phyloP scores from a whole-genome alignment of 2,797 vertebrate species.

The Molossus alvarezi region DNA sequence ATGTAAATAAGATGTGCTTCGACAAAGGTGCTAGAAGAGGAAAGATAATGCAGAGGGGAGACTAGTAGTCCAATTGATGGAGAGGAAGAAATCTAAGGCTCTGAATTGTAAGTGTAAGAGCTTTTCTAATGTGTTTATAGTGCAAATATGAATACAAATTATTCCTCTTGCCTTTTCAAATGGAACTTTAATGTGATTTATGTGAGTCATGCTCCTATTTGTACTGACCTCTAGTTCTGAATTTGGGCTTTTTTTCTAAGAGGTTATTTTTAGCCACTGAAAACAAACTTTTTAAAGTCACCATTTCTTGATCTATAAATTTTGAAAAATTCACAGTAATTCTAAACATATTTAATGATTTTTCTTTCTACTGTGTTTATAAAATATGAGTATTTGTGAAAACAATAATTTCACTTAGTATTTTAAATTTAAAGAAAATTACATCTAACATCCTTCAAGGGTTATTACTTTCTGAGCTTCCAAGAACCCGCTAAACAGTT shows the following conservation, averaged over 20 bases:
- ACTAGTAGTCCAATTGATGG: neutral
- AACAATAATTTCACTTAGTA: neutral
- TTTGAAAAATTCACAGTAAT: slow-evolving; percentile 22
- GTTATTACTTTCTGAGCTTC: slow-evolving; percentile 1
- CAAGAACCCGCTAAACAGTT: neutral
- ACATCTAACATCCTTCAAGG: neutral
- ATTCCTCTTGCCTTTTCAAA: neutral
- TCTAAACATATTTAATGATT: neutral
- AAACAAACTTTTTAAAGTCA: slow-evolving; percentile 58
- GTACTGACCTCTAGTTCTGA: slow-evolving; percentile 36
- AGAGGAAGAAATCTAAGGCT: neutral
- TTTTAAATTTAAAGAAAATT: slow-evolving; percentile 59
- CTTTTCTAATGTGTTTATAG: neutral
- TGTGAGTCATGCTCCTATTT: slow-evolving; percentile 54
- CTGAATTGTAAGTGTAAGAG: slow-evolving; percentile 6
- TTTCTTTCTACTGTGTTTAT: neutral
- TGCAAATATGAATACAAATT: slow-evolving; percentile 38
- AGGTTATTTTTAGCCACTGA: slow-evolving; percentile 61
- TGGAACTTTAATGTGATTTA: slow-evolving; percentile 35
- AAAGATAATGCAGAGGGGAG: neutral
- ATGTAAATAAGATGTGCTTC: neutral
- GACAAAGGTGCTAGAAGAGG: neutral
- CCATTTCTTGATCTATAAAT: slow-evolving; percentile 54
- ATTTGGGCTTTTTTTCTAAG: neutral
- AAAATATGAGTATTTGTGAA: slow-evolving; percentile 10